These are phyloP conservation scores for Danaus plexippus DNA, from an alignment of 1,140 invertebrate species.

Conservation along the genomic window DNA sequence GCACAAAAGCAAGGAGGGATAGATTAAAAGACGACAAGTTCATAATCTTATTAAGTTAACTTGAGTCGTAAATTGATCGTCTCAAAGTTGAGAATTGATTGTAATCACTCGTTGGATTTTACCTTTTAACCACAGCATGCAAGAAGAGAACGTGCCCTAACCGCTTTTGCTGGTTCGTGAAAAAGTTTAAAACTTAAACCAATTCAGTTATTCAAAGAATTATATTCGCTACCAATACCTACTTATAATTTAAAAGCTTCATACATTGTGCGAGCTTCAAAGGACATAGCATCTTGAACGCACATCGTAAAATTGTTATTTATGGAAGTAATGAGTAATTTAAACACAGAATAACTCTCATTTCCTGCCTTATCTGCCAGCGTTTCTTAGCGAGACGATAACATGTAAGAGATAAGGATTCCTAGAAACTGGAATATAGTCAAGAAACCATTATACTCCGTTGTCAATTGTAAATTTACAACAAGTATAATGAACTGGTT, in stretches of 20 bases:
- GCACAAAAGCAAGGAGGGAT: slow-evolving; percentile 54
- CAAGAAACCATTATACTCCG: slow-evolving; percentile 15
- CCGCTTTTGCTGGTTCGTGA: slow-evolving; percentile 60
- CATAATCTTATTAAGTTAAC: slow-evolving; percentile 21
- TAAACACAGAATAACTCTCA: slow-evolving; percentile 11
- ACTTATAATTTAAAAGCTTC: too few relatives aligned
- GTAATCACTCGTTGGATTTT: slow-evolving; percentile 33
- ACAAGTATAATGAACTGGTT: too few relatives aligned
- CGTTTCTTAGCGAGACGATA: slow-evolving; percentile 36
- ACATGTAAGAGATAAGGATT: slow-evolving; percentile 37
- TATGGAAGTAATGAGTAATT: not conserved
- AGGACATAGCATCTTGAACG: not conserved
- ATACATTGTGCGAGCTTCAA: slow-evolving; percentile 3
- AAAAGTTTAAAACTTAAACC: slow-evolving; percentile 40
- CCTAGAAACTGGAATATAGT: slow-evolving; percentile 33
- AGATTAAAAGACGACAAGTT: slow-evolving; percentile 22
- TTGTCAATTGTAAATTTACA: not conserved
- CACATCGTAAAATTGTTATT: too few relatives aligned
- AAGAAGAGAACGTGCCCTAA: slow-evolving; percentile 65
- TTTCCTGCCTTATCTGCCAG: slow-evolving; percentile 28
- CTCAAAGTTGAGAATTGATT: slow-evolving; percentile 38
- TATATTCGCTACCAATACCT: slow-evolving; percentile 9
- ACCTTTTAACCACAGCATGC: slow-evolving; percentile 33
- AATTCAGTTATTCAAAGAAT: slow-evolving; percentile 20
- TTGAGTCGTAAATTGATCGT: slow-evolving; percentile 37